Percentiles rank a stretch among this genome's conserved stretches.
These are phyloP conservation scores for Drosophila mettleri DNA, from an alignment of 2,888 invertebrate genomes.

Conservation along the genomic window DNA sequence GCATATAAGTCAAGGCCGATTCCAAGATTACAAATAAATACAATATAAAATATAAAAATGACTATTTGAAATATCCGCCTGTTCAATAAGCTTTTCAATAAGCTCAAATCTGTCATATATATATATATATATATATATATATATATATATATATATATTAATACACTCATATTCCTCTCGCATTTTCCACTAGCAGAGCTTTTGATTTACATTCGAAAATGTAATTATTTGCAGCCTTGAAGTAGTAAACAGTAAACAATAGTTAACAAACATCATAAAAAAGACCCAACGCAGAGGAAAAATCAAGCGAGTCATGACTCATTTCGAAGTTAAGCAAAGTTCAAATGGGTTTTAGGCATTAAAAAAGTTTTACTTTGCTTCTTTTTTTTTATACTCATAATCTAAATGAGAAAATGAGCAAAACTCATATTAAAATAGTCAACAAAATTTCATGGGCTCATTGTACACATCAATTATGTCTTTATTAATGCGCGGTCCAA, in stretches of 20 bases:
- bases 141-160: neutral
- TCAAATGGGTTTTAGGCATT: neutral
- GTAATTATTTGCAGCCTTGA: slow-evolving; percentile 2
- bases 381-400: neutral
- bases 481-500: slow-evolving; percentile 36
- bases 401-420: slow-evolving; percentile 4
- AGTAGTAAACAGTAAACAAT: slow-evolving; percentile 1
- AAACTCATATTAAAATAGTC: slow-evolving; percentile 3
- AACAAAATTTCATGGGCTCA: slow-evolving; percentile 28
- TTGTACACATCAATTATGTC: slow-evolving; percentile 50
- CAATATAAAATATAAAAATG: too few species aligned
- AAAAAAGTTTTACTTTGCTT: too few species aligned
- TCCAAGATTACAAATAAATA: too few species aligned
- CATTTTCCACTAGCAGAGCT: slow-evolving; percentile 9
- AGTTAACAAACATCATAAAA: slow-evolving; percentile 3
- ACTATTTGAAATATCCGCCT: too few species aligned
- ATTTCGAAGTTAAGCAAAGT: neutral
- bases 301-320: slow-evolving; percentile 2
- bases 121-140: neutral
- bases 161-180: neutral
- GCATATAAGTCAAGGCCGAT: too few species aligned
- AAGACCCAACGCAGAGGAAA: neutral
- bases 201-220: slow-evolving; percentile 8
- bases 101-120: too few species aligned
- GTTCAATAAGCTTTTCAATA: too few species aligned